These are phyloP conservation scores for Perizoma flavofasciatum DNA, from an alignment of 2,888 invertebrate genomes.

Conservation along the genomic window DNA sequence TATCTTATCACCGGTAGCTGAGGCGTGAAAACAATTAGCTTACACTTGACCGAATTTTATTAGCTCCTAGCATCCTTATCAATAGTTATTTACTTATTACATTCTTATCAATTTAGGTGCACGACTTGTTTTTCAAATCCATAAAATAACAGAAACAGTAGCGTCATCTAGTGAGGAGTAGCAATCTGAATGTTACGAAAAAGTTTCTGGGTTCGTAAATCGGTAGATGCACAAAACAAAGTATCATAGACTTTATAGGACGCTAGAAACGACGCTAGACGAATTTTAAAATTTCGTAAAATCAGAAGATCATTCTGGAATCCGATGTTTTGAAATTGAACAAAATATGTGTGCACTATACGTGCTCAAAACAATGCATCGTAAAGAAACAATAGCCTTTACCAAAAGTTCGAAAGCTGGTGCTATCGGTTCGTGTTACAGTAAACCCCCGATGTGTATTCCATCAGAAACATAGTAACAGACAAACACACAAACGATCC, in stretches of 20 bases:
- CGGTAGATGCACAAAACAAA: background rate
- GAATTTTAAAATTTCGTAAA: background rate
- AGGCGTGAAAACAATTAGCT: conserved; percentile 26
- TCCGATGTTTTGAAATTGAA: too few species aligned
- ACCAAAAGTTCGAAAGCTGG: too few species aligned
- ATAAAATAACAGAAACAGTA: conserved; percentile 8
- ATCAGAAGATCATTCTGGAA: background rate
- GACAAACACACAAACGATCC: too few species aligned
- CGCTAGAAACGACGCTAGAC: too few species aligned
- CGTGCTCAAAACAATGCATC: too few species aligned
- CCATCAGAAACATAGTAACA: too few species aligned
- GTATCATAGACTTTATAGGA: too few species aligned
- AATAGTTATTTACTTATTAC: background rate
- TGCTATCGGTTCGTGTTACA: too few species aligned
- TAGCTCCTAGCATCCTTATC: conserved; percentile 21
- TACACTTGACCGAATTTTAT: conserved; percentile 36
- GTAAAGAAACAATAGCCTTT: too few species aligned
- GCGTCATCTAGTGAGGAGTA: conserved; percentile 46
- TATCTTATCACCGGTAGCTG: conserved; percentile 39
- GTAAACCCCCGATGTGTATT: too few species aligned
- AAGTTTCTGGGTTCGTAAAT: background rate
- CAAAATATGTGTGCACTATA: too few species aligned
- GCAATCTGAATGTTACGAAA: conserved; percentile 10
- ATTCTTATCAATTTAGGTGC: background rate
- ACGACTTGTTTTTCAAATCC: conserved; percentile 6